phyloP scores from a whole-genome alignment of 2,888 invertebrate genomes.

The Atherix ibis region DNA sequence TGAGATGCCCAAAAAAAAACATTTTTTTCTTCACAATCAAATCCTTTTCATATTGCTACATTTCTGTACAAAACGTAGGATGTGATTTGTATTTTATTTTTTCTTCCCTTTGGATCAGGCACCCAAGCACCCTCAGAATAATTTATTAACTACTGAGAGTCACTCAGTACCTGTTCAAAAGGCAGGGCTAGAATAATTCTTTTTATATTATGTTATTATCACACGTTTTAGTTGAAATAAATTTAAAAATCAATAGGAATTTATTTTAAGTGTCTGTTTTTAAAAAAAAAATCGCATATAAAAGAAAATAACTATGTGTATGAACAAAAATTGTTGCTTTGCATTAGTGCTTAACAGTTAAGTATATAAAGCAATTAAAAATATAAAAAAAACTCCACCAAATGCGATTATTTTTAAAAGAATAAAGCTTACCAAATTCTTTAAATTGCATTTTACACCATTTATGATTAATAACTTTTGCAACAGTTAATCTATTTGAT shows the following conservation, averaged over 20 bases:
- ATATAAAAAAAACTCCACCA: not conserved
- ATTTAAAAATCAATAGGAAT: too few species aligned
- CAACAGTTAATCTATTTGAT: constrained; percentile 45
- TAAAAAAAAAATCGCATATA: too few species aligned
- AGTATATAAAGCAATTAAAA: constrained; percentile 1
- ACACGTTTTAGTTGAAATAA: too few species aligned
- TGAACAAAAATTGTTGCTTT: not conserved
- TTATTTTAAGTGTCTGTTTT: too few species aligned
- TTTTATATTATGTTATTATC: too few species aligned
- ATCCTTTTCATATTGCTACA: too few species aligned
- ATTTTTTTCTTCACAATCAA: too few species aligned
- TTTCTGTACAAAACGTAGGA: too few species aligned
- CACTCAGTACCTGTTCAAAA: constrained; percentile 70
- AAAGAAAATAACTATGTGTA: constrained; percentile 7
- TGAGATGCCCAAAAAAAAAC: too few species aligned
- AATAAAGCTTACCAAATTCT: constrained; percentile 29
- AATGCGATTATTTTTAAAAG: not conserved
- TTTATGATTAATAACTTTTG: constrained; percentile 54
- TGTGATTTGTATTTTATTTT: too few species aligned
- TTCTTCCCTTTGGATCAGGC: constrained; percentile 25
- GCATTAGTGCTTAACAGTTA: not conserved
- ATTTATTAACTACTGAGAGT: constrained; percentile 49
- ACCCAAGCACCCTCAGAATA: constrained; percentile 33
- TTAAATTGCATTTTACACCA: constrained; percentile 45
- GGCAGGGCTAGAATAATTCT: constrained; percentile 13